Evolutionary conservation across 2,888 invertebrate genomes (phyloP).

Genomic region (Vandiemenella viatica): DNA sequence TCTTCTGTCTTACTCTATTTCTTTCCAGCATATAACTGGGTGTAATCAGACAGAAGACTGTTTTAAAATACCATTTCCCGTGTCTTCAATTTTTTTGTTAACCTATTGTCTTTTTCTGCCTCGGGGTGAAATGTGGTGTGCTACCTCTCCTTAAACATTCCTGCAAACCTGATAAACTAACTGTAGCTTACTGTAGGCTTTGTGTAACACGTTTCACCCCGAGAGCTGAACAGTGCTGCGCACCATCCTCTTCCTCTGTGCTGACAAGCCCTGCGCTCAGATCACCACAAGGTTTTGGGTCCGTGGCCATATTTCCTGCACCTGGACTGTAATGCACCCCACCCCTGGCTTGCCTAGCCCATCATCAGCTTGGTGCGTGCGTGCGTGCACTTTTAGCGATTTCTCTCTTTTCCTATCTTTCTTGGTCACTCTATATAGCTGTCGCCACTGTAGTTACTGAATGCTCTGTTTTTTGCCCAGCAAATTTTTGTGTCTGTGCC

Average conservation of each 20-base stretch:
- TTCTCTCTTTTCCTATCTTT: constrained; percentile 34
- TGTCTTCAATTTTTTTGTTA: constrained; percentile 7
- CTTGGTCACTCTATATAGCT: constrained; percentile 16
- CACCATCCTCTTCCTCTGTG: constrained; percentile 12
- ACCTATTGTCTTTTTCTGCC: constrained; percentile 8
- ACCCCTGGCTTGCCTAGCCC: constrained; percentile 9
- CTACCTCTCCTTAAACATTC: background rate
- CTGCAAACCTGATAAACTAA: too few species aligned
- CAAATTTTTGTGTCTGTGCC: constrained; percentile 14
- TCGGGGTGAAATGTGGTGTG: constrained; percentile 10
- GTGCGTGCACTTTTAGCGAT: constrained; percentile 26
- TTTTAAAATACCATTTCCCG: constrained; percentile 5
- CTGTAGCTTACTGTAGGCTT: too few species aligned
- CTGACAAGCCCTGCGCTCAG: constrained; percentile 19
- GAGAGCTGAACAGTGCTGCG: constrained; percentile 4
- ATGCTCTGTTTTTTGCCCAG: constrained; percentile 11
- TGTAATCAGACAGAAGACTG: constrained; percentile 13
- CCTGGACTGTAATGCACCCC: constrained; percentile 32
- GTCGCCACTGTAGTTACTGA: constrained; percentile 13
- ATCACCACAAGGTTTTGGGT: constrained; percentile 9
- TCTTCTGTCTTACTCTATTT: constrained; percentile 16
- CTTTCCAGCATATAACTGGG: constrained; percentile 17
- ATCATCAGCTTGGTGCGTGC: constrained; percentile 10
- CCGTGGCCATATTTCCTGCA: constrained; percentile 25
- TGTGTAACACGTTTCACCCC: constrained; percentile 4